These are phyloP conservation scores for Dexiosoma caninum DNA, from an alignment of 2,888 invertebrate species.

Conservation along the genomic window DNA sequence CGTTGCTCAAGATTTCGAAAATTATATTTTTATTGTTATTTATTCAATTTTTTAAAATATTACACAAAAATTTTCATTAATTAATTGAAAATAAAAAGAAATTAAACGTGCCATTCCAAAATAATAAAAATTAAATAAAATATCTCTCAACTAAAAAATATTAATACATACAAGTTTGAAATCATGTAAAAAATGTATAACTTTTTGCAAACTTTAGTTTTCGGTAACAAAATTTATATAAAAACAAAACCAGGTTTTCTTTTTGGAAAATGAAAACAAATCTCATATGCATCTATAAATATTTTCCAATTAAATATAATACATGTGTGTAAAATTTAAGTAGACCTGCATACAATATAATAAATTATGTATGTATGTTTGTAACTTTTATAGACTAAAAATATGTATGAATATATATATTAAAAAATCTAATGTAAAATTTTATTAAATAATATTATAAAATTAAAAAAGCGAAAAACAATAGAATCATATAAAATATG, in stretches of 20 bases:
- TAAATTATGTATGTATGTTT: conserved; percentile 40
- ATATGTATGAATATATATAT: conserved; percentile 24
- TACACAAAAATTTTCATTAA: conserved; percentile 62
- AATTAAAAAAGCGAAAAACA: conserved; percentile 25
- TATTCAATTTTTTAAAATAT: conserved; percentile 1
- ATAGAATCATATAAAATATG: conserved; percentile 49
- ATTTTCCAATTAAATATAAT: background rate
- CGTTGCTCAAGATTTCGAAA: no score
- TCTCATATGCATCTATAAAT: background rate
- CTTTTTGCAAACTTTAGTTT: background rate
- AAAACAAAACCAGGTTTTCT: background rate
- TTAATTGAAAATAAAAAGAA: conserved; percentile 28
- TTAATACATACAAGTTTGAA: no score
- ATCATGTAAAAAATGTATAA: no score
- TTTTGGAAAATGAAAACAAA: conserved; percentile 1
- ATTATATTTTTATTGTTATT: conserved; percentile 3
- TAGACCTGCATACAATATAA: background rate
- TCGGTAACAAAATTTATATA: background rate
- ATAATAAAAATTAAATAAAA: conserved; percentile 3
- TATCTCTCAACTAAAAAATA: background rate
- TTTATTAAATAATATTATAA: conserved; percentile 45
- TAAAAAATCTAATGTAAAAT: conserved; percentile 49
- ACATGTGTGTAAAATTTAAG: background rate
- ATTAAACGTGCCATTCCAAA: conserved; percentile 75
- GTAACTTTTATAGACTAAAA: conserved; percentile 54